Evolutionary conservation across 2,797 vertebrate species (phyloP).

Genomic region (Pangasius larnaudii): DNA sequence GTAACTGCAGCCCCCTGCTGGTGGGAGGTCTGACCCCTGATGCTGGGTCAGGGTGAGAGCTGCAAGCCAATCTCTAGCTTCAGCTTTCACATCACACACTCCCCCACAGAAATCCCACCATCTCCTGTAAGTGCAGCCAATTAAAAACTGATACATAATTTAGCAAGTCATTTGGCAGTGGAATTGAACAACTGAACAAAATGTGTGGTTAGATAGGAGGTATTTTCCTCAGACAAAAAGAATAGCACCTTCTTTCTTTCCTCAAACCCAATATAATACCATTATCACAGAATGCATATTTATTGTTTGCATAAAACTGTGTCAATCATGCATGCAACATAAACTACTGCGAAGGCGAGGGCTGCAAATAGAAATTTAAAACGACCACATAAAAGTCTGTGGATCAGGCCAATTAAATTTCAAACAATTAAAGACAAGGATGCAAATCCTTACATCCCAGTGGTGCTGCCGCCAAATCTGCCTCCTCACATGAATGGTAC

Average conservation of each 20-base stretch:
- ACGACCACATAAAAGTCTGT: slow-evolving; percentile 55
- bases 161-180: slow-evolving; percentile 70
- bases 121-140: slow-evolving; percentile 67
- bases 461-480: slow-evolving; percentile 70
- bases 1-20: slow-evolving; percentile 62
- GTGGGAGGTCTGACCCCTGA: slow-evolving; percentile 65
- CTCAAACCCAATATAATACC: slow-evolving; percentile 11
- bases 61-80: slow-evolving; percentile 52
- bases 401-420: slow-evolving; percentile 67
- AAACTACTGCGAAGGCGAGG: slow-evolving; percentile 18
- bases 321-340: slow-evolving; percentile 17
- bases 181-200: slow-evolving; percentile 68
- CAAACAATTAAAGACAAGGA: slow-evolving; percentile 66
- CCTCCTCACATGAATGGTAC: slow-evolving; percentile 70
- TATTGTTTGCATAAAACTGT: slow-evolving; percentile 46
- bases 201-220: slow-evolving; percentile 61
- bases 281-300: background rate
- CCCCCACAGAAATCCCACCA: slow-evolving; percentile 64
- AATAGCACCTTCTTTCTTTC: slow-evolving; percentile 9
- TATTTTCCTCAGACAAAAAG: slow-evolving; percentile 54
- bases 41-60: slow-evolving; percentile 42
- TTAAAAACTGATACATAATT: slow-evolving; percentile 82
- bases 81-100: slow-evolving; percentile 66
- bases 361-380: slow-evolving; percentile 30
- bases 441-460: slow-evolving; percentile 62